Evolutionary conservation across 2,888 invertebrate genomes (phyloP).

Genomic region (Dryocosmus kuriphilus): DNA sequence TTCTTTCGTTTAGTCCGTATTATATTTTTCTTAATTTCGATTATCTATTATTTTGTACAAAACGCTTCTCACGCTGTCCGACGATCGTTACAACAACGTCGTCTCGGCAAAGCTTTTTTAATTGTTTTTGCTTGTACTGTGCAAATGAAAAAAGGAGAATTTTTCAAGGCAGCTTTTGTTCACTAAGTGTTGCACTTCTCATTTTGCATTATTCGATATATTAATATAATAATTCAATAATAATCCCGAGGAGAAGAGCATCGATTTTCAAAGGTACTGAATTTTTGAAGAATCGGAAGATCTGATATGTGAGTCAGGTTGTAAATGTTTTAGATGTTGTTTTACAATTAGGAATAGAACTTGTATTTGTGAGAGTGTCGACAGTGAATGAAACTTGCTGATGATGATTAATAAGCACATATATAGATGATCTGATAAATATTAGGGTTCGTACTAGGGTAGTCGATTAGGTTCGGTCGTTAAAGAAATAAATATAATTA

Average conservation of each 20-base stretch:
- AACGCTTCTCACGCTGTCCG: slow-evolving; percentile 8
- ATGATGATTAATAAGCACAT: slow-evolving; percentile 20
- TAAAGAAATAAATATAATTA: slow-evolving; percentile 10
- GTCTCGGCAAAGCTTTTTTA: slow-evolving; percentile 40
- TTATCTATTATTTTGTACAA: slow-evolving; percentile 37
- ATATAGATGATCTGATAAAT: slow-evolving; percentile 14
- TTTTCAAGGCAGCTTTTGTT: slow-evolving; percentile 37
- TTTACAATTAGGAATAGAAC: neutral
- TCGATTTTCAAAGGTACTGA: neutral
- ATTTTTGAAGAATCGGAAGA: neutral
- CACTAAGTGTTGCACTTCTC: slow-evolving; percentile 37
- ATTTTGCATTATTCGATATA: slow-evolving; percentile 15
- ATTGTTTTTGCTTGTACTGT: slow-evolving; percentile 46
- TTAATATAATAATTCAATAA: neutral
- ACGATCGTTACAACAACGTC: slow-evolving; percentile 23
- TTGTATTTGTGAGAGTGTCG: neutral
- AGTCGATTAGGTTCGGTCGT: slow-evolving; percentile 4
- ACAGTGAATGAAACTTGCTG: slow-evolving; percentile 34
- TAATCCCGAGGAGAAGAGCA: neutral
- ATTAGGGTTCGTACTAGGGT: neutral
- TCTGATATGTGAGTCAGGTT: neutral
- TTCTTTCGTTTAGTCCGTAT: slow-evolving; percentile 48
- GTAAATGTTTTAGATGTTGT: slow-evolving; percentile 6
- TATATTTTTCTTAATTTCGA: slow-evolving; percentile 40
- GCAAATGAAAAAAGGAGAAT: slow-evolving; percentile 28